phyloP scores from a whole-genome alignment of 2,113 vertebrate species.

The Pangasianodon gigas region DNA sequence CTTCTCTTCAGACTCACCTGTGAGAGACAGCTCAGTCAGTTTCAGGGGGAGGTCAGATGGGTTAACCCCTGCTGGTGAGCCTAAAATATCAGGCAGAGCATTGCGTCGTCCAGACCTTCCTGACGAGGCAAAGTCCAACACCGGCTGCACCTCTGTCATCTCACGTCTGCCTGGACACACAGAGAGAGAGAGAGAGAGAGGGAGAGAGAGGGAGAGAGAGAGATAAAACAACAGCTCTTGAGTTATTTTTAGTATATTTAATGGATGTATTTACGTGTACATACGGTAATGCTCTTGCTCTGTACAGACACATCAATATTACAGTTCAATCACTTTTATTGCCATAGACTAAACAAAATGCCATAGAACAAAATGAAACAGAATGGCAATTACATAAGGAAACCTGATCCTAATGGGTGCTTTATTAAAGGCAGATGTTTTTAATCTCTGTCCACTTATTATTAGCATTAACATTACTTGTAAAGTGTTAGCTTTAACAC shows the following conservation, averaged over 20 bases:
- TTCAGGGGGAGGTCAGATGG: constrained; percentile 84
- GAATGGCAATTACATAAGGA: background rate
- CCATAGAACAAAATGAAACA: background rate
- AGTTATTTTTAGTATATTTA: background rate
- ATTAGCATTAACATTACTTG: background rate
- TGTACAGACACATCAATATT: background rate
- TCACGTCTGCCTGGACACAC: constrained; percentile 47
- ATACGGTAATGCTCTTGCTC: background rate
- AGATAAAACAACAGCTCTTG: background rate
- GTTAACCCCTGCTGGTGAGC: constrained; percentile 83
- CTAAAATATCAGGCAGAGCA: constrained; percentile 86
- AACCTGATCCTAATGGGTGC: background rate
- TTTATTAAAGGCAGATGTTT: background rate
- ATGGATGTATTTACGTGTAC: background rate
- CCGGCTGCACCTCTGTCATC: constrained; percentile 88
- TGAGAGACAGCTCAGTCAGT: constrained; percentile 81
- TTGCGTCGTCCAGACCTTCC: constrained; percentile 83
- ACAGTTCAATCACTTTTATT: background rate
- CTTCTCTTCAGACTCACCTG: constrained; percentile 66
- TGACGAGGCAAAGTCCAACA: constrained; percentile 84
- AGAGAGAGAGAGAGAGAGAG: constrained; percentile 4
- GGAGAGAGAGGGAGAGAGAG: background rate
- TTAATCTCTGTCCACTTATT: background rate
- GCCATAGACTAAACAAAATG: background rate
- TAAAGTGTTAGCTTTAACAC: background rate